A percentile compares a stretch with the other conserved stretches of the same genome.
These are phyloP conservation scores for Macrosiphum euphorbiae DNA, from an alignment of 2,888 invertebrate species.

Conservation along the genomic window DNA sequence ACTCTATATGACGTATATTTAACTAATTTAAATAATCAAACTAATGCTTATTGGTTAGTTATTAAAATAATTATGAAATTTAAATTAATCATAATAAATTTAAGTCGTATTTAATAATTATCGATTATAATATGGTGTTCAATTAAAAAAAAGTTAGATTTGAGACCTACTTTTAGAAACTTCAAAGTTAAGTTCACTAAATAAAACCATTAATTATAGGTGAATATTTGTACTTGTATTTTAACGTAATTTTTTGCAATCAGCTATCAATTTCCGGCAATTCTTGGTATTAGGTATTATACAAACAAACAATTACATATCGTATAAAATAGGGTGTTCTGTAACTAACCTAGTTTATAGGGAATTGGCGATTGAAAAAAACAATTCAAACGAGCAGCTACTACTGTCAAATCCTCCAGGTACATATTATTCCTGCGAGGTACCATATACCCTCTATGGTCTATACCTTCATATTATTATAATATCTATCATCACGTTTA, in stretches of 20 bases:
- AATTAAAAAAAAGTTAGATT: background rate
- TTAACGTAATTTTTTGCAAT: background rate
- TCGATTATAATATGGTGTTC: background rate
- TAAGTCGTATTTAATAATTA: background rate
- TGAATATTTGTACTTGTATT: background rate
- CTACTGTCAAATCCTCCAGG: background rate
- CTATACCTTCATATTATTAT: too few relatives aligned
- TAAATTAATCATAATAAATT: background rate
- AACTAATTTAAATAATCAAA: too few relatives aligned
- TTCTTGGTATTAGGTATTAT: background rate
- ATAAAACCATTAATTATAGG: too few relatives aligned
- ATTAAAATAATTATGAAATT: background rate
- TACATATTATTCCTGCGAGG: too few relatives aligned
- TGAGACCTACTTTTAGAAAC: background rate
- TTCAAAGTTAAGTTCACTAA: background rate
- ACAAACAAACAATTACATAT: background rate
- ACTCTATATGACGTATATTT: too few relatives aligned
- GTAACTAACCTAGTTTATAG: too few relatives aligned
- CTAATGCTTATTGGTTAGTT: too few relatives aligned
- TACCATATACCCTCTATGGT: background rate
- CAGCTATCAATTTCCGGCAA: background rate
- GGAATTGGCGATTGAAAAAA: background rate
- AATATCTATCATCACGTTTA: background rate
- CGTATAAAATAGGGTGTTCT: background rate
- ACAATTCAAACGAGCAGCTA: background rate